Evolutionary conservation across 1,140 invertebrate genomes (phyloP), one percentile per base, ranked within the genome.

Genomic region (Drosophila parvula): DNA sequence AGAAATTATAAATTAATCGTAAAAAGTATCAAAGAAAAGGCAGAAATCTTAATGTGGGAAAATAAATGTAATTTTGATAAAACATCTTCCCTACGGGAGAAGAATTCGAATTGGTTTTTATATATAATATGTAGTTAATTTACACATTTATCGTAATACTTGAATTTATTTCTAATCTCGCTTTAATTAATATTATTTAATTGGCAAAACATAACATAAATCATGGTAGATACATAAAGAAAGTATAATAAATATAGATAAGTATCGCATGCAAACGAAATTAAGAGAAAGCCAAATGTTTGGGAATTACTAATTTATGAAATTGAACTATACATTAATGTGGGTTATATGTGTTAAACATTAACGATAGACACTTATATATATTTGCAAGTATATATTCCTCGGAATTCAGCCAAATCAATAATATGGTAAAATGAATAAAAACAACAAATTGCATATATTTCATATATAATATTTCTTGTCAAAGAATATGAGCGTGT

Each of bases 311-410:
- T 61, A 28, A 30, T 28, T 40, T n/a, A 48, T 10, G 28, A 43
- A 63, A 6, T 32, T 9, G 10, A 44, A 63, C 22, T 64, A 63
- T 28, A 43, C 30, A 57, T 16, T 41, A 48, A 36, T 43, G n/a
- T 36, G 47, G 28, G 16, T n/a, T 41, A 40, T 48, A 38, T 14
- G 50, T 58, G n/a, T 32, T 12, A 3, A 43, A 59, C n/a, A 41
- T 59, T 60, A 43, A 60, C 30, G 10, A 40, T 63, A 62, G 57
- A 48, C 58, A 57, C 53, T 34, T 47, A 68, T 44, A 76, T 63
- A 58, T 36, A 34, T 44, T 30, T 38, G 7, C 14, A 59, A 28
- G 28, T 51, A 38, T 27, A 62, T 61, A 60, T 50, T 59, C 62
- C 27, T 55, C 45, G 18, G 18, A 27, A 43, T 63, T 32, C 55